A percentile compares a stretch with the other conserved stretches of the same genome.
phyloP scores from a whole-genome alignment of 2,797 vertebrate species.

The Leuciscus waleckii region DNA sequence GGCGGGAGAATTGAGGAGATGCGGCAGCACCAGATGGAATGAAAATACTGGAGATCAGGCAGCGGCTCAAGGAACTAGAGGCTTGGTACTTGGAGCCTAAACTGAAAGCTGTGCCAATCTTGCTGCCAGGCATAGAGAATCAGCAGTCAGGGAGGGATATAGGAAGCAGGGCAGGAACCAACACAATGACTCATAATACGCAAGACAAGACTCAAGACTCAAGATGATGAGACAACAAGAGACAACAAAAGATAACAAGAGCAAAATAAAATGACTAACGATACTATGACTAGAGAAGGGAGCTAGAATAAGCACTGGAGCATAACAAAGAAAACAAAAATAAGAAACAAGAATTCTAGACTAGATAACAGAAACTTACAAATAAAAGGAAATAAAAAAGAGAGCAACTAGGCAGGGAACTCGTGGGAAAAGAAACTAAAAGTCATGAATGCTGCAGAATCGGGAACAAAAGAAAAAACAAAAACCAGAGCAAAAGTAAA shows the following conservation, averaged over 20 bases:
- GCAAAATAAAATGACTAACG: background rate
- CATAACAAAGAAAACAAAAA: background rate
- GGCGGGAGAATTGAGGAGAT: background rate
- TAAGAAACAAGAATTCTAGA: background rate
- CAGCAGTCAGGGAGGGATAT: background rate
- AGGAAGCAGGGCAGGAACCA: background rate
- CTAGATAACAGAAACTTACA: background rate
- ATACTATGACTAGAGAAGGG: background rate
- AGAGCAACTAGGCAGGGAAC: background rate
- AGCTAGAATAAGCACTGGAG: background rate
- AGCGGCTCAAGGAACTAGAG: background rate
- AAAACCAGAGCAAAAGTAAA: background rate
- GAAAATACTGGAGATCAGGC: background rate
- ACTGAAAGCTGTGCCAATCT: background rate
- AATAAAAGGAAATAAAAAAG: background rate
- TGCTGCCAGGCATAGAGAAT: background rate
- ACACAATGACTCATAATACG: background rate
- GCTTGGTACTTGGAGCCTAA: background rate
- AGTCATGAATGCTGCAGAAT: background rate
- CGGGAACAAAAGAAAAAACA: background rate
- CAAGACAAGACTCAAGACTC: background rate
- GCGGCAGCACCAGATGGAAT: background rate
- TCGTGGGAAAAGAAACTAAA: background rate
- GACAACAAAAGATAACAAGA: background rate
- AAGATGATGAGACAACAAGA: background rate